Evolutionary conservation across 35 echinoderm and acorn worm species (phyloP), one percentile per base, ranked within the genome.

Genomic region (Diadema setosum): DNA sequence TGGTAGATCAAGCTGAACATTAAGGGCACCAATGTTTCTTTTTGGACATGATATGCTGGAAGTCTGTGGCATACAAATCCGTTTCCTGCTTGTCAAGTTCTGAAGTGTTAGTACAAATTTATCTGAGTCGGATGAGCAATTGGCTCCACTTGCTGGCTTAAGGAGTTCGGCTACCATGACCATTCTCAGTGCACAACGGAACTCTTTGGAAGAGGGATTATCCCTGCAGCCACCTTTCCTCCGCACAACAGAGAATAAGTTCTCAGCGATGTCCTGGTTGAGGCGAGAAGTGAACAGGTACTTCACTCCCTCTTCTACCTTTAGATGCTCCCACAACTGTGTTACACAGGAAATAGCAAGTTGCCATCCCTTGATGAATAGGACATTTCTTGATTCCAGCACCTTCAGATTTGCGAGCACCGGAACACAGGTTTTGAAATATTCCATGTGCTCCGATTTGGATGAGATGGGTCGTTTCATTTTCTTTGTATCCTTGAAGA

Each of bases 181-280:
- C 65, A 45, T 56, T 39, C 73, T 86, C 8, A 92, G 81, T 23
- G 83, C 46, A 61, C 36, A 87, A 20, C 83, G 23, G 29, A 92
- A 86, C 46, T 92, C 83, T 9, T 73, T 86, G 36, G 83, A 8
- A 1, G 69, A 80, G 30, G 90, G 90, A 59, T 92, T 92, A 31
- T 92, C 90, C 34, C 84, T 58, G 63, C 76, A 92, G 25, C 90
- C 50, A 7, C 83, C 87, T 63, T 87, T 92, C 48, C 83, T 31
- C 3, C 83, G 63, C 26, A 86, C 60, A 14, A 61, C 83, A 6
- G 90, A 92, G 44, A 92, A 87, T 58, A 92, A 43, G 69, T 87
- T 92, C 32, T 87, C 90, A 16, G 87, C 69, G 48, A 87, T 20
- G 26, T 87, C 90, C 42, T 92, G 90, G 81, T 92, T 92, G 36